Conservation (phyloP, 2,888 invertebrate species). For the Cheilosia vernalis region DNA sequence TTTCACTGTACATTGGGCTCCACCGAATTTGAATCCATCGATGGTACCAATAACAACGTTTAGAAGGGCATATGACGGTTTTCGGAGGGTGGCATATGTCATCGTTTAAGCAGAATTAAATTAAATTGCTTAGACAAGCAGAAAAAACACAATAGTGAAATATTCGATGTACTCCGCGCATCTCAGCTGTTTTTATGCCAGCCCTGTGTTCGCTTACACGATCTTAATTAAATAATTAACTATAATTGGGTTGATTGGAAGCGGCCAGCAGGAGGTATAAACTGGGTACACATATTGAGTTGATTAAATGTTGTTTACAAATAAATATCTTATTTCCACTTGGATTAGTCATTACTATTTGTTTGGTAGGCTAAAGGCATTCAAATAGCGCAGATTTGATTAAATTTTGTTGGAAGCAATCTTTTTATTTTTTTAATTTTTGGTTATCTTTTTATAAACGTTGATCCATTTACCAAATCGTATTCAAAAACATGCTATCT, state of each 20-base stretch:
- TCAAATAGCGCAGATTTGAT: no score
- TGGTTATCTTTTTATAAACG: no score
- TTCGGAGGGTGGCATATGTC: slow-evolving; percentile 12
- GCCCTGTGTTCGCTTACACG: slow-evolving; percentile 36
- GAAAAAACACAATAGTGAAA: not conserved
- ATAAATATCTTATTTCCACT: slow-evolving; percentile 50
- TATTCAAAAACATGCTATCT: no score
- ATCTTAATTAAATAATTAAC: slow-evolving; percentile 69
- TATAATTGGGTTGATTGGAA: slow-evolving; percentile 64
- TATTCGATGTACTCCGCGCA: not conserved
- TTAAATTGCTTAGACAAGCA: slow-evolving; percentile 51
- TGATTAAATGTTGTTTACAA: slow-evolving; percentile 62
- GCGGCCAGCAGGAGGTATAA: slow-evolving; percentile 42
- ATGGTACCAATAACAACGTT: no score
- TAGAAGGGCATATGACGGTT: no score
- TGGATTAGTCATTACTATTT: slow-evolving; percentile 29
- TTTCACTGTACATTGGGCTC: no score
- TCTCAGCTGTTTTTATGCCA: slow-evolving; percentile 20
- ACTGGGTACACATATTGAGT: slow-evolving; percentile 16
- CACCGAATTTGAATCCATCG: no score
- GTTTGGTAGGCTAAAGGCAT: no score
- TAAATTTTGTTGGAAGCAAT: no score
- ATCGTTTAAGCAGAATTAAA: slow-evolving; percentile 42
- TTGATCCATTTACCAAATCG: no score
- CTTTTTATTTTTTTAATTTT: no score